Percentiles rank a stretch among this genome's conserved stretches.
phyloP scores from a whole-genome alignment of 2,888 invertebrate genomes.

The Rhamphomyia laevipes region DNA sequence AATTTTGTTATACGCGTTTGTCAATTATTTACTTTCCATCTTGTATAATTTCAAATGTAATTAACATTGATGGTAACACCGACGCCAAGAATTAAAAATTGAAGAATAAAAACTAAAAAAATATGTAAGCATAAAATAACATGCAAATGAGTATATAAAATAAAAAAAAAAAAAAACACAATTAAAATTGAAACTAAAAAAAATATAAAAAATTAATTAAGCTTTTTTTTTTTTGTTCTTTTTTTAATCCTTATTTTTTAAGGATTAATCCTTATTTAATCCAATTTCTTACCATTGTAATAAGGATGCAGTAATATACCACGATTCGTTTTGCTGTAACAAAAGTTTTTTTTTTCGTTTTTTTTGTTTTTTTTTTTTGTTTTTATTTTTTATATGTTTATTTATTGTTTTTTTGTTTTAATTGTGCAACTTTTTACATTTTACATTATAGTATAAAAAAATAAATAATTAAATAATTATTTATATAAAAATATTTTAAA shows the following conservation, averaged over 20 bases:
- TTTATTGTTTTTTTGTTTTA: conserved; percentile 13
- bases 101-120: too few species aligned
- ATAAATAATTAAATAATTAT: too few species aligned
- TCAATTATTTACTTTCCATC: too few species aligned
- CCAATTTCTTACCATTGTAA: conserved; percentile 44
- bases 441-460: too few species aligned
- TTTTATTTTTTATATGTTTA: conserved; percentile 11
- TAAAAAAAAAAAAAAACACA: conserved; percentile 11
- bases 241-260: too few species aligned
- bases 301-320: conserved; percentile 46
- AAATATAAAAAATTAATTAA: too few species aligned
- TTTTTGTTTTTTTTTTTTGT: conserved; percentile 14
- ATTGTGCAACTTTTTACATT: conserved; percentile 1
- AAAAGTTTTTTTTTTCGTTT: conserved; percentile 20
- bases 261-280: too few species aligned
- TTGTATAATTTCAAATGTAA: too few species aligned
- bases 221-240: conserved; percentile 1
- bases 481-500: too few species aligned
- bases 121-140: neutral
- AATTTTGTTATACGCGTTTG: too few species aligned
- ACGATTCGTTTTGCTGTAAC: conserved; percentile 37
- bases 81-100: too few species aligned
- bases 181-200: conserved; percentile 6
- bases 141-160: conserved; percentile 10
- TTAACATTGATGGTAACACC: too few species aligned